Evolutionary conservation across 2,113 vertebrate species (phyloP).

Genomic region (Protobothrops mucrosquamatus): DNA sequence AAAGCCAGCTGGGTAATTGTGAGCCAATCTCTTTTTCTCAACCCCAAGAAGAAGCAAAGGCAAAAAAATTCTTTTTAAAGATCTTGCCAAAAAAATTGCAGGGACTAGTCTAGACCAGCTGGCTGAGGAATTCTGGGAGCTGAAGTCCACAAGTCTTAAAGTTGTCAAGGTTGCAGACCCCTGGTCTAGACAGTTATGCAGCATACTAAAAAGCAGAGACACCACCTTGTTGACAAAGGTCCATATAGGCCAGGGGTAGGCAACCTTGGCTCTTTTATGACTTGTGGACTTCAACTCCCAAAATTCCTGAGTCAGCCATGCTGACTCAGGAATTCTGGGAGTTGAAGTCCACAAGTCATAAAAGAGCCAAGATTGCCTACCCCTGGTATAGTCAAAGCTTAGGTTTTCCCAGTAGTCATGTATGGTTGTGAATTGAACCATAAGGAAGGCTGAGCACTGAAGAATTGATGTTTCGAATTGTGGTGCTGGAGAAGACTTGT

Average conservation of each 20-base stretch:
- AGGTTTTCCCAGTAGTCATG: not conserved
- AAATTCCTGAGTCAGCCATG: no score
- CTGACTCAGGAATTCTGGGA: no score
- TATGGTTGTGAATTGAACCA: not conserved
- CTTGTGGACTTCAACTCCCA: no score
- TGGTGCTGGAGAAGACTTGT: not conserved
- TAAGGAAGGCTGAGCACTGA: not conserved
- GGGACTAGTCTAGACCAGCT: not conserved
- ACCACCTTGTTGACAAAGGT: not conserved
- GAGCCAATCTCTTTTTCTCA: not conserved
- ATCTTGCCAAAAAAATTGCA: not conserved
- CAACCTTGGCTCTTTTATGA: no score
- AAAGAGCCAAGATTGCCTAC: no score
- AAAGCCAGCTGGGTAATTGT: not conserved
- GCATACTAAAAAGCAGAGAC: not conserved
- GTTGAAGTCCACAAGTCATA: no score
- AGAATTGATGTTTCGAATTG: not conserved
- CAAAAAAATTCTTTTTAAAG: not conserved
- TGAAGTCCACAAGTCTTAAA: no score
- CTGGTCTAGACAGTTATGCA: not conserved
- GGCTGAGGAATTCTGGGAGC: no score
- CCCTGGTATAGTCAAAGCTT: not conserved
- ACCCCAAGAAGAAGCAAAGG: not conserved
- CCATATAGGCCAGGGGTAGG: not conserved
- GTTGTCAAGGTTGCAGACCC: no score